Evolutionary conservation across 1,140 invertebrate species (phyloP).

Genomic region (Heterodera carotae): DNA sequence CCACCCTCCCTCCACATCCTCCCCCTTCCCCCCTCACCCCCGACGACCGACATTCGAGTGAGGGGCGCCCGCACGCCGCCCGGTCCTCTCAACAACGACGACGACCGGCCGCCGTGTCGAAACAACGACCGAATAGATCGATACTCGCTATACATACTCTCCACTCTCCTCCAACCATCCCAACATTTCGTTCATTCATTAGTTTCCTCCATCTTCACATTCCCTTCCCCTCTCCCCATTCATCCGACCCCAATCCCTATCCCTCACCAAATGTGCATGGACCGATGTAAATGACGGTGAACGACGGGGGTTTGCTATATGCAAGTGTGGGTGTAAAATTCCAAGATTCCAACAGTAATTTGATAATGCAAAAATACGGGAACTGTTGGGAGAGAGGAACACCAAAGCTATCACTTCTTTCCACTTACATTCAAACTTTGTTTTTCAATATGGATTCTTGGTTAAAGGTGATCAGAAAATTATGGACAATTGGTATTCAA

Average conservation of each 20-base stretch:
- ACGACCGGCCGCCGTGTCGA: slow-evolving; percentile 7
- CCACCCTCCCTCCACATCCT: neutral
- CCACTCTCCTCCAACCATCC: neutral
- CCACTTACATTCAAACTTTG: too few species aligned
- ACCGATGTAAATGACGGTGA: neutral
- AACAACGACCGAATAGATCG: slow-evolving; percentile 16
- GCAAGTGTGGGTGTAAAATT: too few species aligned
- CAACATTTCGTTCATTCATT: neutral
- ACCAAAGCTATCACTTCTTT: too few species aligned
- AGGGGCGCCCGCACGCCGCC: neutral
- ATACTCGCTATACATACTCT: slow-evolving; percentile 9
- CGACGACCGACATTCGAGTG: neutral
- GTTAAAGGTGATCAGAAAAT: too few species aligned
- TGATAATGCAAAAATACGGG: too few species aligned
- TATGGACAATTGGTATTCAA: slow-evolving; percentile 39
- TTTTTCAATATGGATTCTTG: too few species aligned
- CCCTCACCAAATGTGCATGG: neutral
- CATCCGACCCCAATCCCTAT: neutral
- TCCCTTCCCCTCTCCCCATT: neutral
- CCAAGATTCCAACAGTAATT: too few species aligned
- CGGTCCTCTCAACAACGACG: neutral
- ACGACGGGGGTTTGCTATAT: too few species aligned
- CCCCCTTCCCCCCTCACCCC: neutral
- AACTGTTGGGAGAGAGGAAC: too few species aligned
- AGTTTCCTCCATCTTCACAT: neutral